Base-by-base conservation (phyloP, 2,888 invertebrate genomes). In the Malthinus flaveolus region DNA sequence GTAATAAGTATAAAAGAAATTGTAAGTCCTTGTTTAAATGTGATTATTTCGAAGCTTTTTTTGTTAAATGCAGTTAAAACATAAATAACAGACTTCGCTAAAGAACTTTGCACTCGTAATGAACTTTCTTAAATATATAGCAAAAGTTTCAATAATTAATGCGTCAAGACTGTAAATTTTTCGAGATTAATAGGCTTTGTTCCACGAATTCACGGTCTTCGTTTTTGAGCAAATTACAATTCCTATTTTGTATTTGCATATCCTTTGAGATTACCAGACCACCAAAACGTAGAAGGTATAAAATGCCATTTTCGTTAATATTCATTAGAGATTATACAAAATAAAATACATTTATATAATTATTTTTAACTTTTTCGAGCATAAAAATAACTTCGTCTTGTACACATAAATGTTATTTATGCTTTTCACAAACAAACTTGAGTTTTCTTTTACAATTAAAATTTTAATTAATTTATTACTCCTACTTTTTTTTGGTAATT, bases 191-290 rank as follows among this genome's bases (percentile, higher is more conserved):
- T 59, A 49, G 52, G 58, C 52, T 58, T 59, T 59, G 48, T 54
- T 54, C 46, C 39, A 44, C 49, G 53, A 59, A 59, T 59, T 53
- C 59, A 35, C 51, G 35, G 49, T 37, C 32, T 54, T 44, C 54
- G 59, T 59, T 56, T 56, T 56, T 59, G 53, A 44, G 32, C 31
- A 53, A 59, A 59, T 59, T 59, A 59, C 59, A 54, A 59, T 59
- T 59, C 47, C 59, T 59, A 59, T 59, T 59, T 59, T 36, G 53
- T 49, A 59, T 59, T 59, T 59, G 53, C 59, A 59, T 59, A 59
- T 54, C 59, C 59, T 59, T 59, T 59, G 53, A 59, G 59, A 54
- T 49, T 53, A 53, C 48, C 58, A 58, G 52, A 54, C 59, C 53
- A 54, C 53, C 54, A 54, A 53, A 45, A 59, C 49, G 53, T 53